phyloP scores from a whole-genome alignment of 2,113 vertebrate genomes.

The Centrocercus urophasianus region DNA sequence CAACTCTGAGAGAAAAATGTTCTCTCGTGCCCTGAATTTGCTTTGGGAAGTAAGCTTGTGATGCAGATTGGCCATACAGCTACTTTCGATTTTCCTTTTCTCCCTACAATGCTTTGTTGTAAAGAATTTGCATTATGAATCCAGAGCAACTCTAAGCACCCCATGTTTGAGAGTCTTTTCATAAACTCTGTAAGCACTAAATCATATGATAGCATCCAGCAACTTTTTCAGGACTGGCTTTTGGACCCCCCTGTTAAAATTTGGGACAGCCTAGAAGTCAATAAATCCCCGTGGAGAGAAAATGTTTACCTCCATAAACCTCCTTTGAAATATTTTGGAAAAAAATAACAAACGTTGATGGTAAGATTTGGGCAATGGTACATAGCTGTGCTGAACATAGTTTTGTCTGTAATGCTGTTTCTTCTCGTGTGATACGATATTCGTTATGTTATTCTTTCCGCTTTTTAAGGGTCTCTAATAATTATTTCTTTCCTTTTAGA shows the following conservation, averaged over 20 bases:
- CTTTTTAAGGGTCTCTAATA: neutral
- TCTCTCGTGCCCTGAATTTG: neutral
- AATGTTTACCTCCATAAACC: neutral
- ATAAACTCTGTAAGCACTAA: neutral
- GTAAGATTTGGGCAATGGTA: neutral
- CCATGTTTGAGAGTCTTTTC: neutral
- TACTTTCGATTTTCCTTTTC: neutral
- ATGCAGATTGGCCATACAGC: neutral
- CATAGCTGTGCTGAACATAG: neutral
- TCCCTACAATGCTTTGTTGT: neutral
- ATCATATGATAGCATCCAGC: neutral
- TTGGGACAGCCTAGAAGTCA: neutral
- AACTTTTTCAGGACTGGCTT: neutral
- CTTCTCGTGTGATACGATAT: neutral
- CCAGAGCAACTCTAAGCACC: neutral
- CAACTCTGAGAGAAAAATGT: neutral
- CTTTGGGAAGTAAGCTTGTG: neutral
- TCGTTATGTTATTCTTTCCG: neutral
- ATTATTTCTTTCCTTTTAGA: slow-evolving; percentile 76
- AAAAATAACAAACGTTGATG: neutral
- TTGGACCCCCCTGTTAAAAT: neutral
- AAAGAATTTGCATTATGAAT: neutral
- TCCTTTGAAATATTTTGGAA: neutral
- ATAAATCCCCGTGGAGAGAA: neutral
- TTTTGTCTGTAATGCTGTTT: neutral